Base-by-base conservation (phyloP, 1,140 invertebrate genomes). In the Conopomorpha cramerella region DNA sequence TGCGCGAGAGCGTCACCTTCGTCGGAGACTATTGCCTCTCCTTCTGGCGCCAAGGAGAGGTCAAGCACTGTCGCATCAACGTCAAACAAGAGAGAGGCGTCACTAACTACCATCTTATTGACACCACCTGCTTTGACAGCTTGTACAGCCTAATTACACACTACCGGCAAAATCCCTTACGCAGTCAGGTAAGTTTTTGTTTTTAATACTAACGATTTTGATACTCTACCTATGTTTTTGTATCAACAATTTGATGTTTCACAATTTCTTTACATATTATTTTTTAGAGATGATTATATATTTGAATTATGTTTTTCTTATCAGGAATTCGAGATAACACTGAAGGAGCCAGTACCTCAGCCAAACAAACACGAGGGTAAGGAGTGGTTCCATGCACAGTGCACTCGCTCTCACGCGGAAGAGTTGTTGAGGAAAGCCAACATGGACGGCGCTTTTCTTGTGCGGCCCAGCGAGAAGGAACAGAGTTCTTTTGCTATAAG, bases 1-100 rank as follows among this genome's bases (percentile, higher is more conserved):
- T 99, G 0, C 78, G 95, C 39, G 90, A 95, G 46, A 96, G 94
- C 65, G 93, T 96, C 16, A 98, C 95, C 0, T 98, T 97, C 78
- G 91, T 96, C 12, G 95, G 95, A 0, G 95, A 98, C 74, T 97
- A 96, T 63, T 94, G 93, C 37, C 68, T 99, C 2, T 97, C 94
- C 0, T 98, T 98, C 76, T 96, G 91, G 92, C 81, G 93, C 8
- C 86, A 92, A 56, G 89, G 88, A 12, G 87, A 88, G 59, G 90
- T 92, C 0, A 94, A 96, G 73, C 96, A 98, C 67, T 96, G 94
- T 64, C 82, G 94, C 27, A 98, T 98, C 39, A 89, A 91, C 54
- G 82, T 90, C 16, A 93, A 92, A 55, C 92, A 94, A 55, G 93
- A 96, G 43, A 85, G 88, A 52, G 93, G 93, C 14, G 82, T 91